Conservation (phyloP, 1,140 invertebrate species). For the Drosophila tani region DNA sequence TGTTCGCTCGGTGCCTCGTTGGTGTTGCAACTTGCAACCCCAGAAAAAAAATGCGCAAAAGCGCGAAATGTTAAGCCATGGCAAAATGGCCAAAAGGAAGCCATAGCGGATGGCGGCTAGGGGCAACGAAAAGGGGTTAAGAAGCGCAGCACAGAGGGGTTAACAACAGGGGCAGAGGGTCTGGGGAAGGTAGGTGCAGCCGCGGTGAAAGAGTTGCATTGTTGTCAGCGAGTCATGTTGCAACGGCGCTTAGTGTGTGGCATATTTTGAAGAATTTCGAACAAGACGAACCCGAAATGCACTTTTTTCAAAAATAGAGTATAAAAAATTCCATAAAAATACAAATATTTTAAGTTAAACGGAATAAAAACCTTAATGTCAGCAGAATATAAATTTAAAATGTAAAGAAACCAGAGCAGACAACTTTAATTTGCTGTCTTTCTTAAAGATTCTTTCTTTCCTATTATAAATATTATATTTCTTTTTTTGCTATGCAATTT, state of each 20-base stretch:
- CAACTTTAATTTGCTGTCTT: no score
- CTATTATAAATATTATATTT: neutral
- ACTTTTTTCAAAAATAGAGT: conserved; percentile 22
- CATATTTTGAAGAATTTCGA: conserved; percentile 17
- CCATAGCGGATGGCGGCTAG: conserved; percentile 16
- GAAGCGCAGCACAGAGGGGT: conserved; percentile 1
- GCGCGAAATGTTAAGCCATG: conserved; percentile 57
- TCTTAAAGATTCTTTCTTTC: no score
- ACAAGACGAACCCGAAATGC: conserved; percentile 54
- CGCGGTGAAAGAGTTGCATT: conserved; percentile 66
- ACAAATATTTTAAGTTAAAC: neutral
- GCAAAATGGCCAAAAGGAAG: conserved; percentile 75
- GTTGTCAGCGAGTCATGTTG: conserved; percentile 78
- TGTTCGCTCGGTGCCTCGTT: conserved; percentile 29
- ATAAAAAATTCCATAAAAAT: neutral
- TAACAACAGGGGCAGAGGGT: neutral
- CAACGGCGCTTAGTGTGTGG: conserved; percentile 74
- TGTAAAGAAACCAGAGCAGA: neutral
- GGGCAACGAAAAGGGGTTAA: neutral
- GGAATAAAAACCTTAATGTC: neutral
- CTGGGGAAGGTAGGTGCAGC: conserved; percentile 22
- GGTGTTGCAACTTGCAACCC: conserved; percentile 34
- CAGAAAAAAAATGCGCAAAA: conserved; percentile 54
- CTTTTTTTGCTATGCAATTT: no score
- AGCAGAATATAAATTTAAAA: neutral